Evolutionary conservation across 2,888 invertebrate species (phyloP).

Genomic region (Neoascia interrupta): DNA sequence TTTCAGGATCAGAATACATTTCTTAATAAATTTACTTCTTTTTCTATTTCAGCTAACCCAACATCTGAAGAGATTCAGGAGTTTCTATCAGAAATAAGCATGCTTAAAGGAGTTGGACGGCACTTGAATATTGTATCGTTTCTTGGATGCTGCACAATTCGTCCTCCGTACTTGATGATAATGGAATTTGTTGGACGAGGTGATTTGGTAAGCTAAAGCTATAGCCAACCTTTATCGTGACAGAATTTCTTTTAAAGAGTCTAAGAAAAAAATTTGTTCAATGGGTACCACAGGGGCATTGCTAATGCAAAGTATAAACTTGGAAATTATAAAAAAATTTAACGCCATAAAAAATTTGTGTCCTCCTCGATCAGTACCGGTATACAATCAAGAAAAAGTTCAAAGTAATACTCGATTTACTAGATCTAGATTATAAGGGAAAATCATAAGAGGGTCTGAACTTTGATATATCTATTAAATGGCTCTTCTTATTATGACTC

Average conservation of each 20-base stretch:
- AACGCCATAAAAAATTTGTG: too few species aligned
- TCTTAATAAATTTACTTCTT: neutral
- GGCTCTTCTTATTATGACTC: too few species aligned
- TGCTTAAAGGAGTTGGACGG: constrained; percentile 87
- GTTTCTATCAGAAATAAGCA: constrained; percentile 88
- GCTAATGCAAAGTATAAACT: neutral
- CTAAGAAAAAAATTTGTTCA: neutral
- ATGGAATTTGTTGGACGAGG: constrained; percentile 90
- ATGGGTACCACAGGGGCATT: neutral
- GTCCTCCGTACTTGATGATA: constrained; percentile 86
- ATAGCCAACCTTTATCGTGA: too few species aligned
- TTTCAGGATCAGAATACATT: too few species aligned
- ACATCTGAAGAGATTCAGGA: constrained; percentile 84
- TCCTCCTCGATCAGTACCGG: too few species aligned
- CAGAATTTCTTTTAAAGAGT: neutral
- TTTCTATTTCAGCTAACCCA: constrained; percentile 80
- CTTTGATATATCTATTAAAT: too few species aligned
- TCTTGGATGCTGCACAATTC: constrained; percentile 87
- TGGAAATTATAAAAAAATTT: too few species aligned
- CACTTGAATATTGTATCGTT: constrained; percentile 88
- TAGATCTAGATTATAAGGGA: too few species aligned
- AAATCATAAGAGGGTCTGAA: too few species aligned
- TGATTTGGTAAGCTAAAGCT: constrained; percentile 81
- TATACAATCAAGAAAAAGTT: too few species aligned
- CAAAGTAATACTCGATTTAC: too few species aligned